Evolutionary conservation across 2,888 invertebrate genomes (phyloP).

Genomic region (Lasius platythorax): DNA sequence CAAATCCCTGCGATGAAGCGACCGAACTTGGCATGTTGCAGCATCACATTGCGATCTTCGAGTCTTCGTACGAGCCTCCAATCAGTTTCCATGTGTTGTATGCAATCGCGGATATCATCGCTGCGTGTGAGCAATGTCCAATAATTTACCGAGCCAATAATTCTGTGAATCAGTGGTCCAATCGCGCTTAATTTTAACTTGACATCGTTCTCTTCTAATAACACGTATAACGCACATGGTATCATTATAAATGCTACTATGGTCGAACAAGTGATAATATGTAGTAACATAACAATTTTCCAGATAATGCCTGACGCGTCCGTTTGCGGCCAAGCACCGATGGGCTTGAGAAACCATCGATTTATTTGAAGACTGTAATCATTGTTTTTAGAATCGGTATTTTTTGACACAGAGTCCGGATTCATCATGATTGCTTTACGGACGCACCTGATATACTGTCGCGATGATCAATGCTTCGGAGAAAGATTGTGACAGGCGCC

Average conservation of each 20-base stretch:
- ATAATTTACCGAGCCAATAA: constrained; percentile 74
- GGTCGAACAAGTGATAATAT: constrained; percentile 32
- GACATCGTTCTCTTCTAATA: constrained; percentile 61
- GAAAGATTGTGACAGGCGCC: not conserved
- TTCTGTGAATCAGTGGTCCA: constrained; percentile 74
- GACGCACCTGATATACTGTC: not conserved
- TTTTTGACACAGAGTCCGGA: not conserved
- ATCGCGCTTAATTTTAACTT: constrained; percentile 59
- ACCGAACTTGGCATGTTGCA: constrained; percentile 69
- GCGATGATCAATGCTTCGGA: not conserved
- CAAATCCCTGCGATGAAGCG: constrained; percentile 63
- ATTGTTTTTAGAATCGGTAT: not conserved
- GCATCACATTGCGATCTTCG: constrained; percentile 71
- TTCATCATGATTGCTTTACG: constrained; percentile 31
- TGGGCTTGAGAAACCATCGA: constrained; percentile 65
- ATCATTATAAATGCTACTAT: constrained; percentile 68
- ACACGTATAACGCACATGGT: constrained; percentile 68
- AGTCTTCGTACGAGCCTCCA: constrained; percentile 63
- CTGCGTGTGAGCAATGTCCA: constrained; percentile 62
- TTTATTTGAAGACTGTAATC: constrained; percentile 66
- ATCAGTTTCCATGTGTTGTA: constrained; percentile 72
- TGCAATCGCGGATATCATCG: constrained; percentile 67
- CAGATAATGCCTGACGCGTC: not conserved
- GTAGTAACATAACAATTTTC: constrained; percentile 8
- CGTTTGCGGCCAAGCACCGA: constrained; percentile 70